These are phyloP conservation scores for Brachionus asplanchnoidis DNA, from an alignment of 1,140 invertebrate species.

Conservation along the genomic window DNA sequence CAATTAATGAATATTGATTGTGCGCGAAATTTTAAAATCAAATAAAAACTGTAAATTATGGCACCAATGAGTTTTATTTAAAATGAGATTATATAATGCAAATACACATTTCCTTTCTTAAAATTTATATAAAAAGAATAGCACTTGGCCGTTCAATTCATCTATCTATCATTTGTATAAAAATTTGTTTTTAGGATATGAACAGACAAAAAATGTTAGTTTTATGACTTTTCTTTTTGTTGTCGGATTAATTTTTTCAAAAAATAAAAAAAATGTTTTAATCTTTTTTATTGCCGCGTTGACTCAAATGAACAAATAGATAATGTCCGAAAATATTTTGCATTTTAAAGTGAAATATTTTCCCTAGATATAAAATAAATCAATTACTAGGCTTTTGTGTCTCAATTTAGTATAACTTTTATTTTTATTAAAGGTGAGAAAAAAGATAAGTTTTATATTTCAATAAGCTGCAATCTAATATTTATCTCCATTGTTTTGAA, in stretches of 20 bases:
- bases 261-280: neutral
- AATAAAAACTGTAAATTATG: slow-evolving; percentile 20
- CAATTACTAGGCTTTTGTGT: neutral
- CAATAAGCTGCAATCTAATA: neutral
- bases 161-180: neutral
- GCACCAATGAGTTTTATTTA: neutral
- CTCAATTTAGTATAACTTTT: neutral
- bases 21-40: neutral
- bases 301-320: neutral
- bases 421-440: slow-evolving; percentile 4
- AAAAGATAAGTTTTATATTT: neutral
- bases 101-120: neutral
- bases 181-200: neutral
- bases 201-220: neutral
- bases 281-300: neutral
- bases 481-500: neutral
- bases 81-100: slow-evolving; percentile 1
- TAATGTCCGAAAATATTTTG: neutral
- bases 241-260: neutral
- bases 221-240: neutral
- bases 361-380: neutral
- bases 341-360: neutral
- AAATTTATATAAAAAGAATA: neutral
- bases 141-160: neutral
- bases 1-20: neutral